phyloP scores from a whole-genome alignment of 2,888 invertebrate species.

The Drosophila neutralis region DNA sequence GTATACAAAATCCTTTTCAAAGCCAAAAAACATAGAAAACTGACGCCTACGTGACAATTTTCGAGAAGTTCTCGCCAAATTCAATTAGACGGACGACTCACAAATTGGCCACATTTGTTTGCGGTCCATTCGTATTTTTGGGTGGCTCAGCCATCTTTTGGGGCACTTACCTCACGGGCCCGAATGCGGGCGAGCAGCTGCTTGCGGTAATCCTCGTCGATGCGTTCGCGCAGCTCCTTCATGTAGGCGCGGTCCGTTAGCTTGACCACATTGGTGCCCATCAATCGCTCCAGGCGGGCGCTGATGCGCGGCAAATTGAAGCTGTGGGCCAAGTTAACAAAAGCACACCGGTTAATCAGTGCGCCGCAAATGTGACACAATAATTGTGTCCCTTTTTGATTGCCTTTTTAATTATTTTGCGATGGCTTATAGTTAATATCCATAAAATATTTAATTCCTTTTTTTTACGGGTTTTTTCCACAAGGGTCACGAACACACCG shows the following conservation, averaged over 20 bases:
- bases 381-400: slow-evolving; percentile 6
- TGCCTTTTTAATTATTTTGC: slow-evolving; percentile 1
- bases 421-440: neutral
- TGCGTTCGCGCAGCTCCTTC: slow-evolving; percentile 86
- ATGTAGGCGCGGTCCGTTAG: slow-evolving; percentile 88
- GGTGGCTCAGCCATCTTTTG: neutral
- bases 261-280: slow-evolving; percentile 87
- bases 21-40: slow-evolving; percentile 21
- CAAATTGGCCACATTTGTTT: slow-evolving; percentile 69
- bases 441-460: slow-evolving; percentile 16
- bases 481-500: slow-evolving; percentile 52
- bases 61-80: slow-evolving; percentile 46
- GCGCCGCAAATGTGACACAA: slow-evolving; percentile 9
- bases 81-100: slow-evolving; percentile 63
- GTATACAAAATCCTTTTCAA: slow-evolving; percentile 11
- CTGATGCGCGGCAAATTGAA: slow-evolving; percentile 85
- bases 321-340: slow-evolving; percentile 57
- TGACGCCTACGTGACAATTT: slow-evolving; percentile 45
- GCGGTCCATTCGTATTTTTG: neutral
- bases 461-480: slow-evolving; percentile 32
- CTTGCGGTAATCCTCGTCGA: slow-evolving; percentile 87
- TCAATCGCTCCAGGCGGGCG: slow-evolving; percentile 83
- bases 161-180: slow-evolving; percentile 86
- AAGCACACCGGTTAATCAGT: slow-evolving; percentile 25
- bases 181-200: slow-evolving; percentile 87